These are phyloP conservation scores for Tineola bisselliella DNA, from an alignment of 2,888 invertebrate genomes.

Conservation along the genomic window DNA sequence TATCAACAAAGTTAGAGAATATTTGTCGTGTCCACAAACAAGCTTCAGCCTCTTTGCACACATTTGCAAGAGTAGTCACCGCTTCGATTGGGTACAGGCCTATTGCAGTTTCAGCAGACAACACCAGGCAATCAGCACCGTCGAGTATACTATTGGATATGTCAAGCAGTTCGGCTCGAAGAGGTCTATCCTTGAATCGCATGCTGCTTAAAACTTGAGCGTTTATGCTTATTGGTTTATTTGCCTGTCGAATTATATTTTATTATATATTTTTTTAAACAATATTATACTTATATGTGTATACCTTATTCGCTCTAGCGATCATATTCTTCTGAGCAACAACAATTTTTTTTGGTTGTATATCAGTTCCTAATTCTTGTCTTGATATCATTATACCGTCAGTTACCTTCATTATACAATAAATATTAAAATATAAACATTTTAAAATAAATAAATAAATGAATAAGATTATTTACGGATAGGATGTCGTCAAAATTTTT, in stretches of 20 bases:
- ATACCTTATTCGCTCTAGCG: conserved; percentile 53
- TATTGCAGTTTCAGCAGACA: conserved; percentile 76
- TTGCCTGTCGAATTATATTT: conserved; percentile 28
- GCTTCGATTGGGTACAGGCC: conserved; percentile 69
- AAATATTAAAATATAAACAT: not conserved
- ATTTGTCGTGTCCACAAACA: conserved; percentile 68
- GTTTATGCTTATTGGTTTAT: conserved; percentile 39
- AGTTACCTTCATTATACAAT: conserved; percentile 33
- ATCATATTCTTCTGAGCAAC: conserved; percentile 66
- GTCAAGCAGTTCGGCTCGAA: conserved; percentile 73
- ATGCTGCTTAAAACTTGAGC: conserved; percentile 47
- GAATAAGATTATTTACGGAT: too few species aligned
- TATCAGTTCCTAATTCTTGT: conserved; percentile 57
- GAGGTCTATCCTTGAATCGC: conserved; percentile 36
- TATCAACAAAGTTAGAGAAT: conserved; percentile 48
- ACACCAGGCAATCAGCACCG: conserved; percentile 75
- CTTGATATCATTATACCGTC: conserved; percentile 78
- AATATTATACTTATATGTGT: not conserved
- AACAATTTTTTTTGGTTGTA: conserved; percentile 57
- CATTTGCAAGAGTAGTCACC: conserved; percentile 46
- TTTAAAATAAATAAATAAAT: too few species aligned
- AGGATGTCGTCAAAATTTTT: conserved; percentile 44
- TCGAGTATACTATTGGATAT: conserved; percentile 79
- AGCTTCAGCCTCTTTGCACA: conserved; percentile 76
- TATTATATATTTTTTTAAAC: not conserved